Evolutionary conservation across 1,140 invertebrate genomes (phyloP), one percentile per base, ranked within the genome.

Genomic region (Microplitis mediator): DNA sequence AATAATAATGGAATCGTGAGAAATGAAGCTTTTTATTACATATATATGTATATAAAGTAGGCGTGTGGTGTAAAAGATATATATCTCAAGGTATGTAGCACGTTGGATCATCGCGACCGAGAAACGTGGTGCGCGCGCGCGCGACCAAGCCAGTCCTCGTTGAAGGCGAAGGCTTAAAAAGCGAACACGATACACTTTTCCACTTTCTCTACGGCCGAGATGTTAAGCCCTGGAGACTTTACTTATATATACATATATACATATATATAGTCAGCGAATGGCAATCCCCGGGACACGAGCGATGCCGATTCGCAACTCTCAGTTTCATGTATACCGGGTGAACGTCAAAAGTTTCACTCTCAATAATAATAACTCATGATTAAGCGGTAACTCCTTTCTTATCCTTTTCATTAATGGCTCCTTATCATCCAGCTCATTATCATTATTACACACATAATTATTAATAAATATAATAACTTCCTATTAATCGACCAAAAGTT

Each of bases 131-230:
- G 6, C 32, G 56, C 39, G 56, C 9, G 56, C 31, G 16, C n/a
- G 68, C 60, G 36, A 51, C 58, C 23, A 23, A 23, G 23, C 23
- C 23, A 23, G 23, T 23, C 23, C 39, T 23, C 39, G 63, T 61
- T 36, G 64, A 72, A 72, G 71, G 64, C 64, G 71, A 67, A 72
- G 39, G 54, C 52, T 67, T 65, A 36, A 74, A 70, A 69, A 66
- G 62, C 52, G 69, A 70, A 74, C 61, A 74, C 68, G 73, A 74
- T 74, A 74, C 68, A 71, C 73, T 74, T 74, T 74, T 74, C 73
- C 69, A 74, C 73, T 74, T 74, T 74, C 73, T 74, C 73, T 61
- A 31, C 52, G 73, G 31, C 51, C 50, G 63, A 66, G 72, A 74
- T 69, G 51, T n/a, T 52, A 36, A 65, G 35, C 50, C 34, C 62